These are phyloP conservation scores for Sylvilagus floridanus DNA, from an alignment of 2,797 vertebrate genomes.

Conservation along the genomic window DNA sequence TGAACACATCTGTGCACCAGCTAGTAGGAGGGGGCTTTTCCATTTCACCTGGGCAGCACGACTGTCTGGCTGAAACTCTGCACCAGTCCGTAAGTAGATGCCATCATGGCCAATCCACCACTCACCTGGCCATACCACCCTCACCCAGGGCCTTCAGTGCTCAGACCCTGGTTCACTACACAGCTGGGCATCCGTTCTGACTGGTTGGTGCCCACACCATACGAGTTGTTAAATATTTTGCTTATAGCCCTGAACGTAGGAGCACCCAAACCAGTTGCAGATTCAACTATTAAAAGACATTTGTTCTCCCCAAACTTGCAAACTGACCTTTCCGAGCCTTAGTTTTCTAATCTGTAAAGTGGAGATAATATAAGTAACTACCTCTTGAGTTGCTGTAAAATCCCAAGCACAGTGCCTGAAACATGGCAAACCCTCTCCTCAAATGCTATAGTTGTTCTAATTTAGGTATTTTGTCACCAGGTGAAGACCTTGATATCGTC, in stretches of 20 bases:
- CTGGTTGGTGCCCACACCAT: fast-evolving
- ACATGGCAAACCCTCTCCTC: background rate
- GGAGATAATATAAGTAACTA: background rate
- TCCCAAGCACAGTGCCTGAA: background rate
- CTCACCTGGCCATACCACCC: background rate
- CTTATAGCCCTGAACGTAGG: background rate
- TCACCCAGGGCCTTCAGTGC: background rate
- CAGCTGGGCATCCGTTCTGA: background rate
- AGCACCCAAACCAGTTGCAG: background rate
- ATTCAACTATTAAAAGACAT: background rate
- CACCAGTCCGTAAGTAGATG: background rate
- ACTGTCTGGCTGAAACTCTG: background rate
- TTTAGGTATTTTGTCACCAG: background rate
- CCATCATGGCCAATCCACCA: background rate
- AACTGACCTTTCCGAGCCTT: background rate
- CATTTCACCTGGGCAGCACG: background rate
- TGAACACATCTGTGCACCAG: background rate
- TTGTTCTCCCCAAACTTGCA: background rate
- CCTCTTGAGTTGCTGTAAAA: background rate
- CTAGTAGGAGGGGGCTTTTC: background rate
- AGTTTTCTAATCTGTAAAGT: background rate
- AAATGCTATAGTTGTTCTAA: background rate
- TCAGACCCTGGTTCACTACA: background rate
- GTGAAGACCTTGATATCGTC: background rate
- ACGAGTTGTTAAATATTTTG: background rate